Evolutionary conservation across 2,888 invertebrate species (phyloP), one percentile per base, ranked within the genome.

Genomic region (Macaria liturata): DNA sequence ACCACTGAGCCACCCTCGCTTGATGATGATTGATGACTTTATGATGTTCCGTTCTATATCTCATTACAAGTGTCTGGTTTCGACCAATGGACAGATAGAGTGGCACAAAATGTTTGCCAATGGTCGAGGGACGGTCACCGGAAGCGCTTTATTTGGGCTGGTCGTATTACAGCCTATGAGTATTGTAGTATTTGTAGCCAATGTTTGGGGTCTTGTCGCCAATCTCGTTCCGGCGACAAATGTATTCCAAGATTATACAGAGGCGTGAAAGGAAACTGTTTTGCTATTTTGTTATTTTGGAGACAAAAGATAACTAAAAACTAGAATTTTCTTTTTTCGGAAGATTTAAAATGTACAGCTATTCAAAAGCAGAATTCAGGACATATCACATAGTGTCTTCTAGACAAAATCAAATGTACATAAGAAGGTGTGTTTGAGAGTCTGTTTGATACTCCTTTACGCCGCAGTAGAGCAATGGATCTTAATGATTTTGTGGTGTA

Each of bases 101-200:
- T 49, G 57, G 59, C 46, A 62, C 65, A 8, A 50, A 65, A 67
- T 70, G 68, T 68, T 67, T 67, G 66, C 66, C 68, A 59, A 68
- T 64, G 66, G 61, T 57, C 57, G 54, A 55, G 57, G 59, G 56
- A 49, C 57, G 55, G 61, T 49, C 50, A 57, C 54, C 61, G 67
- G 67, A 67, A 65, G 31, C 59, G 44, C 65, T 67, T 65, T 62
- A 63, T 63, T 67, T 57, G 53, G 62, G 62, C 55, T 61, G 55
- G 47, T 50, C 58, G 48, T 51, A 65, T 67, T 67, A 66, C 53
- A 54, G 46, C 50, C 32, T 34, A 37, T 49, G 54, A 45, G 43
- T 42, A 46, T 49, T 46, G 39, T 47, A 54, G 37, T 40, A 49
- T 59, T 54, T 52, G 54, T 54, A 50, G 55, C 44, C 49, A 56